Evolutionary conservation across 2,888 invertebrate species (phyloP), one percentile per base, ranked within the genome.

Genomic region (Copidosoma aretas): DNA sequence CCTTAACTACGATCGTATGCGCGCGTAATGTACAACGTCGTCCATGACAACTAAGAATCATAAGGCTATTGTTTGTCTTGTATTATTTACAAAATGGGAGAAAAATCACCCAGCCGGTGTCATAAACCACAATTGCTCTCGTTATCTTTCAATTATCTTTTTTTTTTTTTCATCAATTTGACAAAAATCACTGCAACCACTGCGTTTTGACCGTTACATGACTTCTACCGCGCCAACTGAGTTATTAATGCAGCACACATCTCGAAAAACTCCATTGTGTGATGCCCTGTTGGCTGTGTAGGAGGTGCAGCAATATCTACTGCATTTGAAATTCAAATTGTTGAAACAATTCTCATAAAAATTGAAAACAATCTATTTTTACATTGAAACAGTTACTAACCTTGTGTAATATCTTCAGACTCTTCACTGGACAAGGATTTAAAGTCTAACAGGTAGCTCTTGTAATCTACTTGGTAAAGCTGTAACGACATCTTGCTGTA

Each of bases 261-360:
- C 87, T 99, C 99, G 82, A 99, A 99, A 87, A 99, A 99, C 86
- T 99, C 98, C 94, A 99, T 97, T 1, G 98, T 98, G 84, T 97
- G 97, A 81, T 98, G 97, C 57, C 84, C 78, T 73, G 82, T 72
- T 72, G 82, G 75, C 59, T 84, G 77, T 43, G 84, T 80, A 43
- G 80, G 78, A 56, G 73, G 71, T 68, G 78, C 72, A 64, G 77
- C 57, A 57, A 58, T 57, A 57, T 72, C 65, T 68, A 21, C 0
- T 63, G 62, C 25, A 60, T 14, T 60, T 19, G 19, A 52, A 52
- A 52, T 21, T 21, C 1, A 52, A 52, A 52, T 8, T 19, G 52
- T 19, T 8, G 1, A 52, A 12, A 19, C 8, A 10, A 5, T n/a
- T 22, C 19, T 5, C 54, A 52, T 61, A n/a, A 57, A 22, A 64